These are phyloP conservation scores for Pogonognathellus flavescens DNA, from an alignment of 1,140 invertebrate species.

Conservation along the genomic window DNA sequence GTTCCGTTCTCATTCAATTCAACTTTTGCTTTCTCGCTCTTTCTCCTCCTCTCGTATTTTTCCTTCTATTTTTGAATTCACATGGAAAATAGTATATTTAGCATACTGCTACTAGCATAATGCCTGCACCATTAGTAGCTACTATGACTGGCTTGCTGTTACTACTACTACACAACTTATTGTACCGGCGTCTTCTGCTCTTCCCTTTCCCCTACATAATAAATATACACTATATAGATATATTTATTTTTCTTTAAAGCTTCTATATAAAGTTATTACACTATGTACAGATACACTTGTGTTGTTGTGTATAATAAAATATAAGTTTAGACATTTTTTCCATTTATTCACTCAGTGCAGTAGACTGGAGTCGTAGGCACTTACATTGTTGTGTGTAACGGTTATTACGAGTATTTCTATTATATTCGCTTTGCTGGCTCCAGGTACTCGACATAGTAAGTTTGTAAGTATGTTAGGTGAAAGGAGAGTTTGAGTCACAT, in stretches of 20 bases:
- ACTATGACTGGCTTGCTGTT: background rate
- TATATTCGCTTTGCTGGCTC: background rate
- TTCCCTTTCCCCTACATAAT: no score
- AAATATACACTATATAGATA: no score
- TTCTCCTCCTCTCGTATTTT: conserved; percentile 22
- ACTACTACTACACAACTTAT: background rate
- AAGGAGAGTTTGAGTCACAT: conserved; percentile 45
- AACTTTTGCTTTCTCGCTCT: conserved; percentile 29
- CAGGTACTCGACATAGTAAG: background rate
- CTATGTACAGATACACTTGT: no score
- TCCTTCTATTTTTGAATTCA: conserved; percentile 37
- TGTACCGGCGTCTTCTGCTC: no score
- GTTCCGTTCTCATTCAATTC: conserved; percentile 44
- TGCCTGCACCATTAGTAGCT: background rate
- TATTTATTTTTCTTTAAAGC: no score
- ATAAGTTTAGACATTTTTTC: no score
- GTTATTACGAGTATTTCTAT: no score
- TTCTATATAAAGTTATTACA: no score
- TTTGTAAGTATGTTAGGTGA: conserved; percentile 42
- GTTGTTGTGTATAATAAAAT: no score
- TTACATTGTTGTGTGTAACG: no score
- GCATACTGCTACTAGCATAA: background rate
- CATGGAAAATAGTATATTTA: conserved; percentile 7
- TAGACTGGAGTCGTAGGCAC: no score
- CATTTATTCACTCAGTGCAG: no score